Conservation (phyloP, 2,888 invertebrate genomes). For the Lasioglossum oenotherae region DNA sequence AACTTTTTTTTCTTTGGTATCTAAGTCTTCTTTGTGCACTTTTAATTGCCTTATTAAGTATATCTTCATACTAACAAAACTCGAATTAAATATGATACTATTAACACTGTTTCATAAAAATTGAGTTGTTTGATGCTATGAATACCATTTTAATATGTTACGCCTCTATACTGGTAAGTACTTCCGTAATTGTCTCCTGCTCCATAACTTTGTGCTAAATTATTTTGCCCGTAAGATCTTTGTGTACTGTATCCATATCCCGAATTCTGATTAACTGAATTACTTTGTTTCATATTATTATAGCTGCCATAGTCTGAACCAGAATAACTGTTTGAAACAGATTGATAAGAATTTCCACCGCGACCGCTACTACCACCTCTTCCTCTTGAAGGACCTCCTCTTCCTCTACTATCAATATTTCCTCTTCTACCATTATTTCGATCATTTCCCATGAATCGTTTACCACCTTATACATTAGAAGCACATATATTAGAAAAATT, state of each 20-base stretch:
- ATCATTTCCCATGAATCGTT: conserved; percentile 71
- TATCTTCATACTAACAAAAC: conserved; percentile 50
- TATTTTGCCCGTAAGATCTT: conserved; percentile 72
- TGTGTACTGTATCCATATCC: conserved; percentile 76
- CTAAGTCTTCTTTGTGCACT: conserved; percentile 19
- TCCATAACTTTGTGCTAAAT: conserved; percentile 70
- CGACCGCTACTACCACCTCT: conserved; percentile 62
- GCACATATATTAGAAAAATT: conserved; percentile 1
- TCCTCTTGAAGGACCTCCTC: conserved; percentile 68
- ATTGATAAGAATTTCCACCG: conserved; percentile 73
- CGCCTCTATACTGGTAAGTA: conserved; percentile 75
- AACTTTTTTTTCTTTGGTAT: conserved; percentile 35
- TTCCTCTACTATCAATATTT: conserved; percentile 65
- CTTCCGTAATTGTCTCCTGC: conserved; percentile 74
- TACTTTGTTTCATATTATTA: conserved; percentile 68
- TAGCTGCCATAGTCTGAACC: conserved; percentile 75
- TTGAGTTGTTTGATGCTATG: conserved; percentile 26
- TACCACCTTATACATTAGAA: conserved; percentile 65
- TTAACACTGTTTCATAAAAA: conserved; percentile 43
- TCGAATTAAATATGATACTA: conserved; percentile 54
- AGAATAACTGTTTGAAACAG: conserved; percentile 70
- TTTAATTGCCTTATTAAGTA: conserved; percentile 27
- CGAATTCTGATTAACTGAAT: conserved; percentile 66
- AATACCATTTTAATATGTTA: conserved; percentile 70
- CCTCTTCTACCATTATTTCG: conserved; percentile 68